phyloP scores from a whole-genome alignment of 2,888 invertebrate species.

The Nephrotoma appendiculata region DNA sequence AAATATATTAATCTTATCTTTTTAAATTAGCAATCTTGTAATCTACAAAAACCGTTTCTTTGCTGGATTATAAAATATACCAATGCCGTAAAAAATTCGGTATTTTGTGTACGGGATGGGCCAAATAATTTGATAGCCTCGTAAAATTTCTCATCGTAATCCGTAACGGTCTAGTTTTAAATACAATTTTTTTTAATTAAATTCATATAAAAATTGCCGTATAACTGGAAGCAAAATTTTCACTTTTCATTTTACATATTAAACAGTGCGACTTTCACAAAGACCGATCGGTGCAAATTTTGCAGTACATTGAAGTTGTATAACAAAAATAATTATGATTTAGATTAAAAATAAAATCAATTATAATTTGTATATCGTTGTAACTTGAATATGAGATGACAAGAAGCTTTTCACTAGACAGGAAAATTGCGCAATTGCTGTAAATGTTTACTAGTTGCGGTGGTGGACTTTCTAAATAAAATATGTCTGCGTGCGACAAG shows the following conservation, averaged over 20 bases:
- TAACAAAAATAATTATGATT: not conserved
- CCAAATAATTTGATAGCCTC: not conserved
- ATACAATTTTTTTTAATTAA: not conserved
- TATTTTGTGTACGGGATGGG: too few relatives aligned
- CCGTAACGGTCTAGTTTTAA: not conserved
- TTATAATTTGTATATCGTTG: not conserved
- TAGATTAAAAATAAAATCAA: not conserved
- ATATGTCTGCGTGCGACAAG: not conserved
- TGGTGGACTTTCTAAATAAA: not conserved
- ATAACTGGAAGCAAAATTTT: not conserved
- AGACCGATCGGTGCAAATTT: not conserved
- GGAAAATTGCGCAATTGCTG: not conserved
- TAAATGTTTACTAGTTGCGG: not conserved
- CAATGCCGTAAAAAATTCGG: not conserved
- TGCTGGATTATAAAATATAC: too few relatives aligned
- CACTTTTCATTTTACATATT: not conserved
- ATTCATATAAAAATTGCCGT: not conserved
- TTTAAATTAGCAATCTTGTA: not conserved
- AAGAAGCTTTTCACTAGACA: not conserved
- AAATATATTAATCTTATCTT: not conserved
- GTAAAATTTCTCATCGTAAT: not conserved
- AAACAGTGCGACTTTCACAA: not conserved
- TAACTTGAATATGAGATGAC: not conserved
- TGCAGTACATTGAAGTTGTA: not conserved
- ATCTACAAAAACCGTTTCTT: too few relatives aligned